Conservation (phyloP, 30 jellyfish, hydroid and myxozoan species). For the Cassiopea andromeda region DNA sequence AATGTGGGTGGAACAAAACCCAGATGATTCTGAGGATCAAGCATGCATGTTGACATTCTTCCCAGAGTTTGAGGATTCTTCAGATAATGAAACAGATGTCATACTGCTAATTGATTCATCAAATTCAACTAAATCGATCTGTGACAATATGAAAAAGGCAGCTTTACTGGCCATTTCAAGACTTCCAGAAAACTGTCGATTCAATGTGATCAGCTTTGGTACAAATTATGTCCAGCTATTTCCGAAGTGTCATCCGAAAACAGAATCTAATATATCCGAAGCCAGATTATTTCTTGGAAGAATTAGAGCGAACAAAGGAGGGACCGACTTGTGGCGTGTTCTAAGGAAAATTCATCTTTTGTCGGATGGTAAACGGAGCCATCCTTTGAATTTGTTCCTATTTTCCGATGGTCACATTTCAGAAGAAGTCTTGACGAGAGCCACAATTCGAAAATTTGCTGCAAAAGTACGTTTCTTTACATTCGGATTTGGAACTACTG, state of each 20-base stretch:
- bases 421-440: constrained; percentile 79
- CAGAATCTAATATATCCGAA: not conserved
- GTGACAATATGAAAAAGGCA: constrained; percentile 68
- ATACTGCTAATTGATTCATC: constrained; percentile 73
- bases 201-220: constrained; percentile 72
- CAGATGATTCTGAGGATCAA: constrained; percentile 75
- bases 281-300: constrained; percentile 17
- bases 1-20: constrained; percentile 82
- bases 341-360: constrained; percentile 42
- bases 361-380: constrained; percentile 19
- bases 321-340: constrained; percentile 87
- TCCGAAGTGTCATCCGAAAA: constrained; percentile 25
- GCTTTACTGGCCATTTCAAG: constrained; percentile 49
- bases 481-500: constrained; percentile 82
- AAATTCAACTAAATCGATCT: constrained; percentile 67
- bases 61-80: constrained; percentile 74
- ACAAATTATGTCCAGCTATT: constrained; percentile 35
- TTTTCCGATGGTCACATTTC: constrained; percentile 88
- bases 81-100: constrained; percentile 38
- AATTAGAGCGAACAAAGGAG: constrained; percentile 60
- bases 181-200: constrained; percentile 61
- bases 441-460: constrained; percentile 30
- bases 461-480: constrained; percentile 67
- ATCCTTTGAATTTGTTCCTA: constrained; percentile 67
- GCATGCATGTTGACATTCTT: constrained; percentile 93